phyloP scores from a whole-genome alignment of 2,797 vertebrate species.

The Propithecus perrieri region DNA sequence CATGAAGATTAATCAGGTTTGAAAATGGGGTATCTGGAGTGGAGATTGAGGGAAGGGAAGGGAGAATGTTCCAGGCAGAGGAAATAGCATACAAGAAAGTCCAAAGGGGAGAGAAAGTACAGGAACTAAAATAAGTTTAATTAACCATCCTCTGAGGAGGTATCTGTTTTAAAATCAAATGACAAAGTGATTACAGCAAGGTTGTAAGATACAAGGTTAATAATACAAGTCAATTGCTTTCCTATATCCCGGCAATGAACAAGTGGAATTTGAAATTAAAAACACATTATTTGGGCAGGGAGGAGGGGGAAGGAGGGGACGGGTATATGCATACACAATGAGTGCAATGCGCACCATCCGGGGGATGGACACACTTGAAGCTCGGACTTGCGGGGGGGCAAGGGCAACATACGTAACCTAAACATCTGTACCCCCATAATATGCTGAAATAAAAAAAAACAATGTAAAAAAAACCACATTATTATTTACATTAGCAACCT shows the following conservation, averaged over 20 bases:
- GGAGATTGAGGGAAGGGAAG: background rate
- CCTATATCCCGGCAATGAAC: background rate
- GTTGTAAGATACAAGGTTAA: background rate
- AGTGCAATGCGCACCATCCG: no score
- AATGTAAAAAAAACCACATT: background rate
- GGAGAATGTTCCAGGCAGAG: background rate
- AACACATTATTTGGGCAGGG: background rate
- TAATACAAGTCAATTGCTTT: background rate
- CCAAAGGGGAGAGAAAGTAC: background rate
- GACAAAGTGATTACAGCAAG: background rate
- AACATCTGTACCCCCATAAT: no score
- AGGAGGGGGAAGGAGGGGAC: no score
- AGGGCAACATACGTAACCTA: no score
- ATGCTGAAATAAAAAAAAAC: no score
- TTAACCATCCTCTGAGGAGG: background rate
- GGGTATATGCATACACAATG: no score
- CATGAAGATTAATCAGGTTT: background rate
- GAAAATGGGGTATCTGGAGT: background rate
- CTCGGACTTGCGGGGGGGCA: no score
- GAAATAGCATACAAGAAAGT: background rate
- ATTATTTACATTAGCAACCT: background rate
- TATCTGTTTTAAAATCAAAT: conserved; percentile 57
- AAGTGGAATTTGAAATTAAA: conserved; percentile 19
- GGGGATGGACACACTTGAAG: no score
- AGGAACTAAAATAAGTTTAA: background rate